Evolutionary conservation across 2,113 vertebrate genomes (phyloP), one percentile per base, ranked within the genome.

Genomic region (Amblyopsis rosae): DNA sequence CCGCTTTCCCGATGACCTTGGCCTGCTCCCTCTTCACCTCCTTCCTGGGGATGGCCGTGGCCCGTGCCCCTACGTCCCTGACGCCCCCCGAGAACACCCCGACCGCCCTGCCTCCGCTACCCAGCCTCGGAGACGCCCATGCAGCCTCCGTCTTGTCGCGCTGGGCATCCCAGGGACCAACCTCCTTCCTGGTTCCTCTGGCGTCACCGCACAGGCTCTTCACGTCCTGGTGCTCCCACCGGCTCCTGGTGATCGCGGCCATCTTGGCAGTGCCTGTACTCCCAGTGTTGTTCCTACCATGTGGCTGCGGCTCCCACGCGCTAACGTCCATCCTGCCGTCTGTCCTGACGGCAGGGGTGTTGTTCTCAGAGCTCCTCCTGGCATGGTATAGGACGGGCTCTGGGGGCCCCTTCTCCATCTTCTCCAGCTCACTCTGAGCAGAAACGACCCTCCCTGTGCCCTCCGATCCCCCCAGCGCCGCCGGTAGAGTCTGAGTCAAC

Each of bases 71-170:
- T 50, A 88, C 11, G 49, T 88, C 86, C 11, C 83, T 75, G 75
- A 88, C 80, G 73, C 86, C 77, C 45, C 84, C 83, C 67, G 79
- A 45, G 54, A 88, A 75, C 0, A 73, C 81, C 3, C 70, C 69
- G 26, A 81, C 5, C 63, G 64, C 83, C 71, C 75, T 72, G 11
- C 49, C 49, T 51, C 49, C 35, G 35, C 7, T 41, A 3, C 35
- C 35, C 35, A 41, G 9, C 49, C 49, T 51, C 8, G 49, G 49
- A 11, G 13, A 51, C n/a, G 70, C 77, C 81, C 81, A 88, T 57
- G 79, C 70, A 0, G 81, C 17, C 15, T 58, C 56, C 56, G 74
- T 17, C 65, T 58, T 32, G 10, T 50, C 48, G 26, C 6, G 47
- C 6, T 32, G 48, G 35, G 3, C 16, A 6, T 69, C 72, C 12